Percentiles rank a stretch among this genome's conserved stretches.
Evolutionary conservation across 2,888 invertebrate genomes (phyloP).

Genomic region (Caradrina kadenii): DNA sequence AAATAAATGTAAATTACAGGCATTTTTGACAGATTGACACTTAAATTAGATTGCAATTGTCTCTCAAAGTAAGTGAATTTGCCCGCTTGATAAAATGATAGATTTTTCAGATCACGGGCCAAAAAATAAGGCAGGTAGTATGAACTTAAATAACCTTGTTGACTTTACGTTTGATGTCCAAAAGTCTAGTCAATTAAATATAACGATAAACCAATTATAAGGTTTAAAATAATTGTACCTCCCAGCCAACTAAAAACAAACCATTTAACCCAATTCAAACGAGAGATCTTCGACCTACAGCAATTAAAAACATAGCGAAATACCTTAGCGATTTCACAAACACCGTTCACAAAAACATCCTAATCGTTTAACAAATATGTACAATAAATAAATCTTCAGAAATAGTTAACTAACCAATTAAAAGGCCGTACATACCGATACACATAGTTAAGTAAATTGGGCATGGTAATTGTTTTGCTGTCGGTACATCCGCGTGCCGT

Average conservation of each 20-base stretch:
- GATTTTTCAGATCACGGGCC: too few species aligned
- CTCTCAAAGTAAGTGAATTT: too few species aligned
- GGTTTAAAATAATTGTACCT: background rate
- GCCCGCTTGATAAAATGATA: too few species aligned
- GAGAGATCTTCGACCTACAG: background rate
- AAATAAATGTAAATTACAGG: too few species aligned
- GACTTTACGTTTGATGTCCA: background rate
- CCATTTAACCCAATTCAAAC: conserved; percentile 15
- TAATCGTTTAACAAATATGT: conserved; percentile 26
- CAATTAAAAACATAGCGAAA: conserved; percentile 14
- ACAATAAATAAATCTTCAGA: conserved; percentile 29
- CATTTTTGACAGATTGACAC: too few species aligned
- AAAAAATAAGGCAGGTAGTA: too few species aligned
- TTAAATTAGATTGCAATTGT: too few species aligned
- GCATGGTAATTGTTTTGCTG: conserved; percentile 61
- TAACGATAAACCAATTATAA: background rate
- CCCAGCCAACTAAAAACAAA: conserved; percentile 16
- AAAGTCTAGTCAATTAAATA: too few species aligned
- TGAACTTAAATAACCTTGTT: background rate
- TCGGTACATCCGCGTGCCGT: conserved; percentile 67
- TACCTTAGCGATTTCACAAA: conserved; percentile 26
- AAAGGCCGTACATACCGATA: conserved; percentile 54
- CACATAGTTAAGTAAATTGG: conserved; percentile 55
- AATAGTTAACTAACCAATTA: conserved; percentile 52
- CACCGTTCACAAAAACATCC: conserved; percentile 28